These are phyloP conservation scores for Emydoidea blandingii DNA, from an alignment of 2,797 vertebrate genomes.

Conservation along the genomic window DNA sequence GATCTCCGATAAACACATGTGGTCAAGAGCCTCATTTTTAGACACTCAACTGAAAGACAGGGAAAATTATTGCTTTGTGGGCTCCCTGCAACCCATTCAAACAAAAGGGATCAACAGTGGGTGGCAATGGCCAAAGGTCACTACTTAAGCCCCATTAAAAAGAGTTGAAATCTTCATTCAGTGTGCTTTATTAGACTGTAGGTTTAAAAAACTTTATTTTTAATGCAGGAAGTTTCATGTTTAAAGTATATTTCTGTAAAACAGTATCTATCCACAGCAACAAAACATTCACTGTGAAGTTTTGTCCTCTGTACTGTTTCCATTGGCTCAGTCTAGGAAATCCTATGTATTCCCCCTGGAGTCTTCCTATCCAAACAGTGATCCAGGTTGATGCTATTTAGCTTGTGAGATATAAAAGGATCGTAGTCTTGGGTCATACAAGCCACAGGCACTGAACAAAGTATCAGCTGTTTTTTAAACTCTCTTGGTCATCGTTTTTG, in stretches of 20 bases:
- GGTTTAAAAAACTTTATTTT: neutral
- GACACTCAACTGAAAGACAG: constrained; percentile 1
- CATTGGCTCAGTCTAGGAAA: neutral
- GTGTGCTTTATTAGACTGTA: neutral
- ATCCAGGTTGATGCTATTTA: neutral
- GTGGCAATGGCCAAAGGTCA: neutral
- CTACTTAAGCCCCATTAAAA: constrained; percentile 6
- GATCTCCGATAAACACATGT: neutral
- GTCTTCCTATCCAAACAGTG: neutral
- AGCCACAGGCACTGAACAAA: neutral
- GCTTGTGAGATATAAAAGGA: neutral
- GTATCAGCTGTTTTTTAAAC: neutral
- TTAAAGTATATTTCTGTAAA: neutral
- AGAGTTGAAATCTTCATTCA: neutral
- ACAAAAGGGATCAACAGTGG: neutral
- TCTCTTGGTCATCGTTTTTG: neutral
- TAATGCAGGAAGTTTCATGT: neutral
- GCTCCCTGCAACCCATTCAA: neutral
- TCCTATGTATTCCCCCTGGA: neutral
- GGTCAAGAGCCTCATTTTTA: neutral
- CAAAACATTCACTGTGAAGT: neutral
- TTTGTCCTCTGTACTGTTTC: neutral
- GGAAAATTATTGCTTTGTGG: neutral
- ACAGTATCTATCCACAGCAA: neutral
- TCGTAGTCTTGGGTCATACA: neutral